Evolutionary conservation across 2,888 invertebrate species (phyloP).

Genomic region (Gari tellinella): DNA sequence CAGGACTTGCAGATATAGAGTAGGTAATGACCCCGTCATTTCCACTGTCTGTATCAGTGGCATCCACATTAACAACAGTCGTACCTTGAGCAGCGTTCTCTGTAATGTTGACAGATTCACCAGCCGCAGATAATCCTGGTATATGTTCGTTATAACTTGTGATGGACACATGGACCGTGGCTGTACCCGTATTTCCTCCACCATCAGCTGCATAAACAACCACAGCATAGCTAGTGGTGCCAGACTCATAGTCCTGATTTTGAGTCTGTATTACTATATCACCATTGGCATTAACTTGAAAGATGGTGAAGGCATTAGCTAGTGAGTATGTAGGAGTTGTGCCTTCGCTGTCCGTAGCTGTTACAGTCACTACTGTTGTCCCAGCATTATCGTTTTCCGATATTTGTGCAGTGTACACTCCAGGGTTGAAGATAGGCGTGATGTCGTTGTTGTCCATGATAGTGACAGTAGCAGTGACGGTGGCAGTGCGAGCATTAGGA

Average conservation of each 20-base stretch:
- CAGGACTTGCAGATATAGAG: slow-evolving; percentile 43
- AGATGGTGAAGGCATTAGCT: slow-evolving; percentile 44
- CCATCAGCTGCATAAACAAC: slow-evolving; percentile 93
- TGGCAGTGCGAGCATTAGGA: slow-evolving; percentile 29
- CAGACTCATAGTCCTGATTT: slow-evolving; percentile 66
- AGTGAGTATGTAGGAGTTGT: slow-evolving; percentile 60
- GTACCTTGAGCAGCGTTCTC: slow-evolving; percentile 65
- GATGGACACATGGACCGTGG: slow-evolving; percentile 85
- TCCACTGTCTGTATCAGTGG: slow-evolving; percentile 73
- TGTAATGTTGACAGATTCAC: slow-evolving; percentile 50
- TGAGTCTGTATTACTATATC: slow-evolving; percentile 50
- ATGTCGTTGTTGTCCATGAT: slow-evolving; percentile 70
- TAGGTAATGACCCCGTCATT: slow-evolving; percentile 66
- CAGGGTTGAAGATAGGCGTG: slow-evolving; percentile 59
- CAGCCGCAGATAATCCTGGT: slow-evolving; percentile 59
- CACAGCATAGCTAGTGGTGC: slow-evolving; percentile 52
- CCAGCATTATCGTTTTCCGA: slow-evolving; percentile 65
- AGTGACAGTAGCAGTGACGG: slow-evolving; percentile 58
- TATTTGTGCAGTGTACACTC: slow-evolving; percentile 64
- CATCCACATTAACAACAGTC: slow-evolving; percentile 61
- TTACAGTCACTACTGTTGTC: slow-evolving; percentile 54
- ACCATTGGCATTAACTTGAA: slow-evolving; percentile 57
- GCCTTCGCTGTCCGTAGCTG: slow-evolving; percentile 67
- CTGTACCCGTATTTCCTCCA: slow-evolving; percentile 93
- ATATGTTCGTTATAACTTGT: slow-evolving; percentile 68